Percentiles rank a stretch among this genome's conserved stretches.
phyloP scores from a whole-genome alignment of 2,797 vertebrate species.

The Lophotriccus pileatus region DNA sequence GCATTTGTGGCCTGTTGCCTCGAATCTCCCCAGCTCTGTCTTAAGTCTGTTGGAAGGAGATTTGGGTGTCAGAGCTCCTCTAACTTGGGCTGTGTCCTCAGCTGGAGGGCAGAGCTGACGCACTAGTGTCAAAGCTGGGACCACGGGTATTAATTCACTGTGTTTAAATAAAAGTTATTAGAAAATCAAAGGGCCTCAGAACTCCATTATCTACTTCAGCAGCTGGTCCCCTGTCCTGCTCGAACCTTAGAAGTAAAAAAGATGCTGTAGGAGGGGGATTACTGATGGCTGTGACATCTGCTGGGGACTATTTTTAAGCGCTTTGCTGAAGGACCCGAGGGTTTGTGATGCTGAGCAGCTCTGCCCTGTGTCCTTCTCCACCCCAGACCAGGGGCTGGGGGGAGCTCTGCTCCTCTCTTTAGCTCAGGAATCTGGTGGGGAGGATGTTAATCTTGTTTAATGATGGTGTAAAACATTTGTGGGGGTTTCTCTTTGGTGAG shows the following conservation, averaged over 20 bases:
- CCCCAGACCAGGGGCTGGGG: not conserved
- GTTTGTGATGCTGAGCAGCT: not conserved
- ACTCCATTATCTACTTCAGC: constrained; percentile 20
- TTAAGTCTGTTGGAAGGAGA: not conserved
- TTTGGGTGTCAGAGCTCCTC: not conserved
- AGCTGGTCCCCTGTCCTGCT: not conserved
- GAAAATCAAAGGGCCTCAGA: constrained; percentile 41
- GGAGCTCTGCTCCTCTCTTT: not conserved
- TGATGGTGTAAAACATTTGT: not conserved
- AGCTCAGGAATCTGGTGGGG: not conserved
- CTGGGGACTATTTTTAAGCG: not conserved
- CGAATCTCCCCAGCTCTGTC: not conserved
- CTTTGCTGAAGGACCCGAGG: not conserved
- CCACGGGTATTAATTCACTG: not conserved
- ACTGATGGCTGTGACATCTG: fast-evolving
- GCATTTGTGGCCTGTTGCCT: not conserved
- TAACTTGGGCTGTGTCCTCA: not conserved
- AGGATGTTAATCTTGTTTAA: not conserved
- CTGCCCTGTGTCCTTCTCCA: not conserved
- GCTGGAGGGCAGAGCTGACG: constrained; percentile 6
- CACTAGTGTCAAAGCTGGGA: not conserved
- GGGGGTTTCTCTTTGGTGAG: not conserved
- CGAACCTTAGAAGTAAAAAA: not conserved
- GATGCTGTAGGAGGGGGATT: not conserved
- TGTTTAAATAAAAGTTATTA: constrained; percentile 1